Evolutionary conservation across 2,797 vertebrate species (phyloP).

Genomic region (Ammospiza maritima): DNA sequence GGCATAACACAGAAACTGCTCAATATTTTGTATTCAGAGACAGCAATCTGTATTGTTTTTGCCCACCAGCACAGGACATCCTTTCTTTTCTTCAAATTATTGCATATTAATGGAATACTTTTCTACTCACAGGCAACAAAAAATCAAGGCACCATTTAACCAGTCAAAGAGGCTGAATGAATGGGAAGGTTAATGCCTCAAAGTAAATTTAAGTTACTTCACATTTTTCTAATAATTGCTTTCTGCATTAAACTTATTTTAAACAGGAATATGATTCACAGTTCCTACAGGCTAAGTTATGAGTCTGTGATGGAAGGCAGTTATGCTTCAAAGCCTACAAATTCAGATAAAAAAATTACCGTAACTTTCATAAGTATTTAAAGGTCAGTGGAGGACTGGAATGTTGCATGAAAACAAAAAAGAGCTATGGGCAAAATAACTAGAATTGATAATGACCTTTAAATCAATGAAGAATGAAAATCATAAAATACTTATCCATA

Average conservation of each 20-base stretch:
- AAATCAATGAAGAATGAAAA: slow-evolving; percentile 69
- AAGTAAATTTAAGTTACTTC: slow-evolving; percentile 66
- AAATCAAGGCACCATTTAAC: slow-evolving; percentile 47
- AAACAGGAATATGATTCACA: slow-evolving; percentile 48
- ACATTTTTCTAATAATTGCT: slow-evolving; percentile 60
- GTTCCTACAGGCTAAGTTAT: slow-evolving; percentile 58
- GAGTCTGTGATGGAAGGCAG: slow-evolving; percentile 38
- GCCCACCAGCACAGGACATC: slow-evolving; percentile 30
- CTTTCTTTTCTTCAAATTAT: slow-evolving; percentile 60
- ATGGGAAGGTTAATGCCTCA: slow-evolving; percentile 52
- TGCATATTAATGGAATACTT: slow-evolving; percentile 40
- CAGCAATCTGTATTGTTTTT: slow-evolving; percentile 32
- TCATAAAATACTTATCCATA: slow-evolving; percentile 18
- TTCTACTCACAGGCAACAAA: slow-evolving; percentile 46
- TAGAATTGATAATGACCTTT: slow-evolving; percentile 73
- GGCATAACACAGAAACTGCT: slow-evolving; percentile 18
- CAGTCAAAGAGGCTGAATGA: slow-evolving; percentile 37
- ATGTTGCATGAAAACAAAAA: slow-evolving; percentile 57
- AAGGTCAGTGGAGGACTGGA: slow-evolving; percentile 65
- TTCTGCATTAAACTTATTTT: slow-evolving; percentile 61
- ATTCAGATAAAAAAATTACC: slow-evolving; percentile 61
- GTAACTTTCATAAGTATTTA: slow-evolving; percentile 64
- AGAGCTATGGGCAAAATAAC: slow-evolving; percentile 49
- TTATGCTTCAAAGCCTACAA: slow-evolving; percentile 52
- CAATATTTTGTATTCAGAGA: slow-evolving; percentile 61